These are phyloP conservation scores for Elymnias hypermnestra DNA, from an alignment of 1,140 invertebrate species.

Conservation along the genomic window DNA sequence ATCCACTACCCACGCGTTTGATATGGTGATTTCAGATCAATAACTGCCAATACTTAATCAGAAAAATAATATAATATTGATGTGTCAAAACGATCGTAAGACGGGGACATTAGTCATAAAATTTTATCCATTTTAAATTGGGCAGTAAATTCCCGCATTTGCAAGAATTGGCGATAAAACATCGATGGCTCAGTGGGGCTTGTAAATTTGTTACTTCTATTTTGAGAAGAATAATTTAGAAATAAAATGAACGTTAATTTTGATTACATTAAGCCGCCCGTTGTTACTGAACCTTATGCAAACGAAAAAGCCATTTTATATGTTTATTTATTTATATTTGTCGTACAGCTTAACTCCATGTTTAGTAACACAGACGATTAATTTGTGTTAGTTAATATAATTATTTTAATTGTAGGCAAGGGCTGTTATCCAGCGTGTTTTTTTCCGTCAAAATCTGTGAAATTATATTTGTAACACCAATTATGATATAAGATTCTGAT, in stretches of 20 bases:
- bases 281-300: too few relatives aligned
- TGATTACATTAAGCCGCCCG: background rate
- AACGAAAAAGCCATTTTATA: too few relatives aligned
- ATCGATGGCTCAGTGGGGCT: slow-evolving; percentile 13
- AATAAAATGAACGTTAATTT: background rate
- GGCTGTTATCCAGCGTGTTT: too few relatives aligned
- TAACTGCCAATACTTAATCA: background rate
- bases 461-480: too few relatives aligned
- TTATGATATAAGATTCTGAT: too few relatives aligned
- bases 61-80: slow-evolving; percentile 8
- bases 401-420: too few relatives aligned
- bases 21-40: slow-evolving; percentile 1
- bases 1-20: slow-evolving; percentile 2
- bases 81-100: slow-evolving; percentile 21
- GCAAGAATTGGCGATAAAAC: slow-evolving; percentile 15
- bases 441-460: too few relatives aligned
- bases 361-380: too few relatives aligned
- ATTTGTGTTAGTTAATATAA: too few relatives aligned
- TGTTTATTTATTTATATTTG: too few relatives aligned
- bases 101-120: background rate
- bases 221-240: slow-evolving; percentile 1
- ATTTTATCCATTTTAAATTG: slow-evolving; percentile 11
- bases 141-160: slow-evolving; percentile 17
- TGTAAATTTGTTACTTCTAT: too few relatives aligned
- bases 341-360: too few relatives aligned